Base-by-base conservation (phyloP, 92 coral and sea anemone species). In the Isaurus tuberculatus region DNA sequence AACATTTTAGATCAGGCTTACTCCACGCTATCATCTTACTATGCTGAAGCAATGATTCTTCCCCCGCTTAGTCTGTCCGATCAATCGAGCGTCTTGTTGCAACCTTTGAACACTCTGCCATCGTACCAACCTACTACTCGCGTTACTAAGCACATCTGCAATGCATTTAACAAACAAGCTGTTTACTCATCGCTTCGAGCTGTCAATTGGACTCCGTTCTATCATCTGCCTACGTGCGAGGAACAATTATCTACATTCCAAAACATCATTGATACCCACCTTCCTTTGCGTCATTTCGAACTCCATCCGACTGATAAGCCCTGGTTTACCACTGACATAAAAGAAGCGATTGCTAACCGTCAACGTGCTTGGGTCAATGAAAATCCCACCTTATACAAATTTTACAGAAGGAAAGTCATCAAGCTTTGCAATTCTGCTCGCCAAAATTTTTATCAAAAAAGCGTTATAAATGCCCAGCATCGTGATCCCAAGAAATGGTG, bases 381-480 rank as follows among this genome's bases (percentile, higher is more conserved):
- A 23, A 43, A 42, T 11, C 27, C 67, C 23, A 42, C 43, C 31
- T 43, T 42, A 33, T 75, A 13, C 17, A 75, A 23, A 42, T 75
- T 75, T 75, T 51, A 48, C 29, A 15, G 81, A 23, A 73, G 19
- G 26, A 49, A 6, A 20, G 65, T 73, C 80, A 43, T 37, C 55
- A 73, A 75, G 65, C 81, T 42, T 19, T 75, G 81, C 37, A n/a
- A 22, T 13, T 49, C 25, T 48, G 67, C 81, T 75, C 81, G 68
- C 14, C 68, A 23, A 26, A 42, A 19, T 4, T 75, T 75, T 33
- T 75, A 75, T 23, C 37, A 73, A 14, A 37, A 3, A 4, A 46
- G 53, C 15, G 53, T 46, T 46, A 46, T 46, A 10, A 46, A 0
- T 15, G 10, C 53, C 17, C 53, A 46, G 53, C 53, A 46, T 10